Base-by-base conservation (phyloP, 2,113 vertebrate genomes). In the Neolamprologus longior region DNA sequence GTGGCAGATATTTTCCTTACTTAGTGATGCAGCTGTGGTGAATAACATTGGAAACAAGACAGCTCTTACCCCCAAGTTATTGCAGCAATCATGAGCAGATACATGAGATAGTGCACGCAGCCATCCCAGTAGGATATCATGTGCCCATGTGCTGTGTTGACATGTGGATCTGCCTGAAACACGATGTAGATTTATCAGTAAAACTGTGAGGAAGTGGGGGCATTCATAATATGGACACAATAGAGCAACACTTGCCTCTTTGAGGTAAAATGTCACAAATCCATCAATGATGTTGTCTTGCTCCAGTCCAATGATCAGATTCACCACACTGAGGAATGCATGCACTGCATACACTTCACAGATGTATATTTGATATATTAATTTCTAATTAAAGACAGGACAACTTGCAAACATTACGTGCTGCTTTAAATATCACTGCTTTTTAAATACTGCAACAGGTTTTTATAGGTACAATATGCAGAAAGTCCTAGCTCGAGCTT, bases 41-140 rank as follows among this genome's bases (percentile, higher is more conserved):
- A 76, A 76, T 12, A 76, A 47, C 42, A 24, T 19, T 76, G 42
- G 8, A 19, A 76, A 47, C 42, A 50, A 76, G 17, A 31, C 11
- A 50, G 8, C 19, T 78, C 97, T 96, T 97, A 99, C 98, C 98
- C 98, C 98, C 98, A 99, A 0, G 98, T 98, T 7, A 99, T 98
- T 4, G 98, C 98, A 47, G 98, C 97, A 88, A 99, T 97, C 97
- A 99, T 98, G 88, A 98, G 91, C 83, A 99, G 96, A 90, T 99
- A 99, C 97, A 99, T 98, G 88, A 99, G 96, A 81, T 99, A 99
- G 86, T 99, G 98, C 7, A 94, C 97, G 0, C 97, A 98, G 87
- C 98, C 98, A n/a, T 99, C 98, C 98, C 98, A 99, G 21, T 98
- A 99, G 91, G 97, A 98, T 93, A 97, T 97, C 96, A 99, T 97